Evolutionary conservation across 2,113 vertebrate genomes (phyloP).

Genomic region (Lampris incognitus): DNA sequence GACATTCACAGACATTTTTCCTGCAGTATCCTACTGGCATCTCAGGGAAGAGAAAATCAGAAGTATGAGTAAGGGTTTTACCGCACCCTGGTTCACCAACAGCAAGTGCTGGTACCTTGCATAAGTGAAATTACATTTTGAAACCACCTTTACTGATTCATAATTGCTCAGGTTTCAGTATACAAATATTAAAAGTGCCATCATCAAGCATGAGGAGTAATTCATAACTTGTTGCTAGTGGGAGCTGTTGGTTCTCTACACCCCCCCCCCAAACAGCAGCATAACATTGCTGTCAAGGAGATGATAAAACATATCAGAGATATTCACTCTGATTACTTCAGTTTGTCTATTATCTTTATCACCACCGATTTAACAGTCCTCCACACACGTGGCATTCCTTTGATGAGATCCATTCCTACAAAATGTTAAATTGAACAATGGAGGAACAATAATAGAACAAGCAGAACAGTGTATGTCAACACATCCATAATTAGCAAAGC

Average conservation of each 20-base stretch:
- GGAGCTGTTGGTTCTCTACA: too few species aligned
- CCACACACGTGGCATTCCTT: not conserved
- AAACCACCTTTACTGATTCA: too few species aligned
- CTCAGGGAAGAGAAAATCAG: slow-evolving; percentile 9
- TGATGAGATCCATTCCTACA: not conserved
- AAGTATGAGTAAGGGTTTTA: not conserved
- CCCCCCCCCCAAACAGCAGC: too few species aligned
- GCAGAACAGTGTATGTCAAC: not conserved
- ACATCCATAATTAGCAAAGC: not conserved
- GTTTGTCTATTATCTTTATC: too few species aligned
- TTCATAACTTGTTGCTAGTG: too few species aligned
- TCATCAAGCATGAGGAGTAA: not conserved
- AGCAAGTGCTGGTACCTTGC: not conserved
- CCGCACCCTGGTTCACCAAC: not conserved
- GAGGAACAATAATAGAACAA: not conserved
- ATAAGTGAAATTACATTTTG: too few species aligned
- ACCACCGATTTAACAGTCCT: not conserved
- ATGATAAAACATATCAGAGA: too few species aligned
- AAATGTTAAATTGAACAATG: not conserved
- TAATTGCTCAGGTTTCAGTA: not conserved
- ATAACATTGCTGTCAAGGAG: too few species aligned
- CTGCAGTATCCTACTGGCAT: slow-evolving; percentile 33
- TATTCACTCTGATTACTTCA: too few species aligned
- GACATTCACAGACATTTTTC: slow-evolving; percentile 70
- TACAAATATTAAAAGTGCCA: slow-evolving; percentile 1